phyloP scores from a whole-genome alignment of 2,888 invertebrate genomes.

The Pristionchus arcanus region DNA sequence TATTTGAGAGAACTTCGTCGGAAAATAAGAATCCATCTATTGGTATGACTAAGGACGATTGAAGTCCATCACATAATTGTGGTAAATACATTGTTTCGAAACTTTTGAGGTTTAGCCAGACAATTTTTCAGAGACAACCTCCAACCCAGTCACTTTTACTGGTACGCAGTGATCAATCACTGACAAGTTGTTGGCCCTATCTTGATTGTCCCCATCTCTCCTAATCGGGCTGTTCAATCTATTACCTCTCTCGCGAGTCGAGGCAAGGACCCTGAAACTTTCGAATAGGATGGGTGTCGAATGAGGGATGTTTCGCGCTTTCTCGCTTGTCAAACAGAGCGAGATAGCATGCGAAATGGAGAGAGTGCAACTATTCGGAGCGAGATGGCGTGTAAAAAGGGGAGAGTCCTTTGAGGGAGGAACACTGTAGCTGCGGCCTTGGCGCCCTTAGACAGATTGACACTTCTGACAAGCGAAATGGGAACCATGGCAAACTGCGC shows the following conservation, averaged over 20 bases:
- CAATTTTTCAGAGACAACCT: neutral
- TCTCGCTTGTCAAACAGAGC: neutral
- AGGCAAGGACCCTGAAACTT: neutral
- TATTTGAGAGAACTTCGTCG: neutral
- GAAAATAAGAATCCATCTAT: neutral
- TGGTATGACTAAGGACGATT: no score
- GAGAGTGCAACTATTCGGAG: neutral
- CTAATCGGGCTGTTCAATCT: slow-evolving; percentile 25
- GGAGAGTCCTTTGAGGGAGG: slow-evolving; percentile 27
- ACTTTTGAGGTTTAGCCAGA: no score
- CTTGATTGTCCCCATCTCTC: slow-evolving; percentile 19
- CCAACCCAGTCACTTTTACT: slow-evolving; percentile 12
- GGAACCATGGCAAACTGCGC: neutral
- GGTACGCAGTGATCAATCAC: neutral
- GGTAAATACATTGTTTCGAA: no score
- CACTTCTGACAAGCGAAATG: slow-evolving; percentile 44
- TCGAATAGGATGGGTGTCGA: neutral
- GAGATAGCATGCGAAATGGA: neutral
- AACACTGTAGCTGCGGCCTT: slow-evolving; percentile 24
- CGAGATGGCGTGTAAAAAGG: neutral
- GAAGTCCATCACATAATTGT: no score
- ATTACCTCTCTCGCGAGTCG: neutral
- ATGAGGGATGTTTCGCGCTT: neutral
- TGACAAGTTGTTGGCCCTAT: slow-evolving; percentile 8
- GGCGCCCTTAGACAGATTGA: slow-evolving; percentile 18